phyloP scores from a whole-genome alignment of 1,140 invertebrate species.

The Saccostrea echinata region DNA sequence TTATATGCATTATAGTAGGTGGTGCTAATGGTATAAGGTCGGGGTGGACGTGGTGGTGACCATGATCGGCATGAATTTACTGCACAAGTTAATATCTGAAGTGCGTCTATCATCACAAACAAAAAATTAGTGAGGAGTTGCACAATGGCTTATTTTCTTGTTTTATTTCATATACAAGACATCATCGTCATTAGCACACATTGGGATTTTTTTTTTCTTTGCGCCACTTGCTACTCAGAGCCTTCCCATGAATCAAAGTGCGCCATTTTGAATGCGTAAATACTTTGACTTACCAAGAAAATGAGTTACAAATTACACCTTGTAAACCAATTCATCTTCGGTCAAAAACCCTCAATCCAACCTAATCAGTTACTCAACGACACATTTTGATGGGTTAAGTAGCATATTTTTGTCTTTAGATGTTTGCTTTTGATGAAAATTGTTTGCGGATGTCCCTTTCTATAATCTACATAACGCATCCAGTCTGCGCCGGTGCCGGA shows the following conservation, averaged over 20 bases:
- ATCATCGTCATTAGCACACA: too few relatives aligned
- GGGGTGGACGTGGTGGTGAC: too few relatives aligned
- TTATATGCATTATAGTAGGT: too few relatives aligned
- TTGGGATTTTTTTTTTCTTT: background rate
- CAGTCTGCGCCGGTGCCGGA: background rate
- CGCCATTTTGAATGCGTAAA: conserved; percentile 62
- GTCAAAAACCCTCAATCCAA: conserved; percentile 77
- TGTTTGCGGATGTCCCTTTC: background rate
- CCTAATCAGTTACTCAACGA: conserved; percentile 70
- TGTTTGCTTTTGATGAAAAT: background rate
- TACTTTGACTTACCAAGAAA: conserved; percentile 65
- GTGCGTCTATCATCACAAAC: too few relatives aligned
- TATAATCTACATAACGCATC: conserved; percentile 45
- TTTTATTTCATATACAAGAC: too few relatives aligned
- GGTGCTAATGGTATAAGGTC: too few relatives aligned
- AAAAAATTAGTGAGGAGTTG: too few relatives aligned
- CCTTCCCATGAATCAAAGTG: conserved; percentile 60
- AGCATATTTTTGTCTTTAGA: background rate
- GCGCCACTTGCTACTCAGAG: conserved; percentile 8
- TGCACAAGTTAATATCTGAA: too few relatives aligned
- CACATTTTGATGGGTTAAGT: conserved; percentile 70
- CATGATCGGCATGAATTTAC: too few relatives aligned
- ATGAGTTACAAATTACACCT: conserved; percentile 73
- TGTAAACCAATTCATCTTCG: conserved; percentile 72
- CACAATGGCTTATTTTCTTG: too few relatives aligned